phyloP scores from a whole-genome alignment of 2,888 invertebrate species.

The Dendrolimus pini region DNA sequence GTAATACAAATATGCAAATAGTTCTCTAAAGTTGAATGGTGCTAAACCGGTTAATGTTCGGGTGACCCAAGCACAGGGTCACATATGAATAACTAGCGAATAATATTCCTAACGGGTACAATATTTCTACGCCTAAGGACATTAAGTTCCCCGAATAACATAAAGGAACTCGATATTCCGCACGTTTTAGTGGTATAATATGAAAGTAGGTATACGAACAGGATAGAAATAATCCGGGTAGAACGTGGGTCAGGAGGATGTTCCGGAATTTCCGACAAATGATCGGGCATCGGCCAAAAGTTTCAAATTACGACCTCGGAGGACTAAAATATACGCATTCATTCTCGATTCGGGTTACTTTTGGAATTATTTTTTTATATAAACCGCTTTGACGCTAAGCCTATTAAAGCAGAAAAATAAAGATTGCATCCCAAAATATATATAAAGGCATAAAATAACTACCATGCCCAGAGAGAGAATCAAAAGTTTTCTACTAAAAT shows the following conservation, averaged over 20 bases:
- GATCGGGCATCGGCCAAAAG: conserved; percentile 35
- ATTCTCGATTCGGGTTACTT: conserved; percentile 31
- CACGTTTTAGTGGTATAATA: conserved; percentile 8
- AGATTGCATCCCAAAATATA: too few relatives aligned
- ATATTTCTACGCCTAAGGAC: not conserved
- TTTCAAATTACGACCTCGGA: conserved; percentile 42
- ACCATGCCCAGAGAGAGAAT: too few relatives aligned
- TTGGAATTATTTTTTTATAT: conserved; percentile 23
- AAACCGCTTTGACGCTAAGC: too few relatives aligned
- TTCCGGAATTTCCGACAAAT: conserved; percentile 45
- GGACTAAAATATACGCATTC: conserved; percentile 35
- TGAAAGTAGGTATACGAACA: conserved; percentile 11
- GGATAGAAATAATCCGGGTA: conserved; percentile 31
- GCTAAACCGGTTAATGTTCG: too few relatives aligned
- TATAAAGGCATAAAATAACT: too few relatives aligned
- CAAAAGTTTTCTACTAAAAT: too few relatives aligned
- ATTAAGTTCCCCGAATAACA: not conserved
- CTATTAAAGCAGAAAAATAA: too few relatives aligned
- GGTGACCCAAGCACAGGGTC: too few relatives aligned
- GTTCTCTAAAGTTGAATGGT: too few relatives aligned
- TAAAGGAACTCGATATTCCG: conserved; percentile 1
- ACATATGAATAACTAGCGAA: too few relatives aligned
- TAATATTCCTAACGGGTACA: too few relatives aligned
- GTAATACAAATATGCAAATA: too few relatives aligned
- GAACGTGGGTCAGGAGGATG: conserved; percentile 29